Percentiles rank a stretch among this genome's conserved stretches.
These are phyloP conservation scores for Serinus canaria DNA, from an alignment of 2,113 vertebrate genomes.

Conservation along the genomic window DNA sequence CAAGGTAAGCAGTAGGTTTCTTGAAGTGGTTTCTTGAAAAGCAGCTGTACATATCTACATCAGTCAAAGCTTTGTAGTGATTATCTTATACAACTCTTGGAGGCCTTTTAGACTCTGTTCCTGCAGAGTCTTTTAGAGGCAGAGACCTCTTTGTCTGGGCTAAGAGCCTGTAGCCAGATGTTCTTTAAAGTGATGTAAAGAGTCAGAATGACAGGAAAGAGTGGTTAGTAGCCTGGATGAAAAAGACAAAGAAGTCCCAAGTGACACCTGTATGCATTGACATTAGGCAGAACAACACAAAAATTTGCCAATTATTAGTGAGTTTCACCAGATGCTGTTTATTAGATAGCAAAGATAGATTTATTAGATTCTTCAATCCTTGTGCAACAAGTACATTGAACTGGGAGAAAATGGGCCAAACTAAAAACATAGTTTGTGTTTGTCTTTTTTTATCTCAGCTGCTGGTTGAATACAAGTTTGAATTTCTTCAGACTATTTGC, in stretches of 20 bases:
- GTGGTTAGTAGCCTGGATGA: background rate
- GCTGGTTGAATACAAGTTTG: constrained; percentile 93
- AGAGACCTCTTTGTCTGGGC: background rate
- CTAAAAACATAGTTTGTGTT: background rate
- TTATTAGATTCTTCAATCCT: background rate
- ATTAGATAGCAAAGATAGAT: background rate
- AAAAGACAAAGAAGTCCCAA: background rate
- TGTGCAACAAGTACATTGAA: background rate
- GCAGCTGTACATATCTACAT: fast-evolving
- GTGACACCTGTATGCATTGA: background rate
- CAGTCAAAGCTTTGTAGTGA: background rate
- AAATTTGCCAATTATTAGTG: background rate
- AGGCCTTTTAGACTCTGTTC: background rate
- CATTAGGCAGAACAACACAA: background rate
- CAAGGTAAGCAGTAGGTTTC: constrained; percentile 78
- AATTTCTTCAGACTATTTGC: constrained; percentile 91
- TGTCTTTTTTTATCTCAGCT: constrained; percentile 71
- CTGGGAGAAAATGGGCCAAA: background rate
- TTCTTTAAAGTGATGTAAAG: background rate
- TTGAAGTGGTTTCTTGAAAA: background rate
- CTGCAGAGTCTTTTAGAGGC: background rate
- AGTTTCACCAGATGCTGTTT: background rate
- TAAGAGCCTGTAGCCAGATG: background rate
- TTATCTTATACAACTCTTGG: background rate
- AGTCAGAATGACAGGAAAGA: background rate